Evolutionary conservation across 2,797 vertebrate species (phyloP), one percentile per base, ranked within the genome.

Genomic region (Okamejei kenojei): DNA sequence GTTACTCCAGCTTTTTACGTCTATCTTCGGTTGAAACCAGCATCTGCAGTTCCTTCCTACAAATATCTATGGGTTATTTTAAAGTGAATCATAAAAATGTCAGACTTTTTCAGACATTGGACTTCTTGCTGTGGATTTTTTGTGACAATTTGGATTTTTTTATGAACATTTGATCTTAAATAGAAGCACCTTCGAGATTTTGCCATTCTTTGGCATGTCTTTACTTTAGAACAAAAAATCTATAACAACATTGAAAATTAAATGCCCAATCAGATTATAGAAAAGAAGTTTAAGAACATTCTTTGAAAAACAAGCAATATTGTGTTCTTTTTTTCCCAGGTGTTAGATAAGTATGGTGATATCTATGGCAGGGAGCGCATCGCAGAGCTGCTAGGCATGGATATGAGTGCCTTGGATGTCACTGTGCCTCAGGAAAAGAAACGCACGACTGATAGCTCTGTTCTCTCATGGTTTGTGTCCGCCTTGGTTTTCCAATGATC

Each of bases 331-430:
- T 21, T 0, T 71, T 74, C 35, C 35, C 93, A 99, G 98, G 98
- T 99, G 79, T 94, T 99, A 94, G 98, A 98, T 35, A 99, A 99
- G 94, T 98, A 99, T 0, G 98, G 98, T 0, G 98, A 99, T 96
- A 99, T 99, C 95, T 99, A 98, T 0, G 98, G 98, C 65, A 96
- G 98, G 91, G 98, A 99, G 95, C 97, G 98, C 93, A 99, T 99
- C 0, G 98, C 98, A 0, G 98, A 99, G 95, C 94, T 99, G 93
- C 96, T 99, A 45, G 98, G 98, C 1, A 98, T 99, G 97, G 98
- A 99, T 93, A 94, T 99, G 95, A 97, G 97, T 79, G 97, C 98
- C 0, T 95, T 99, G 23, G 98, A 99, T 29, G 97, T 99, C 95
- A 97, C 97, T 0, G 97, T 97, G 8, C 97, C 98, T 95, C 97